Percentiles rank a stretch among this genome's conserved stretches.
These are phyloP conservation scores for Pseudochirops cupreus DNA, from an alignment of 2,797 vertebrate genomes.

Conservation along the genomic window DNA sequence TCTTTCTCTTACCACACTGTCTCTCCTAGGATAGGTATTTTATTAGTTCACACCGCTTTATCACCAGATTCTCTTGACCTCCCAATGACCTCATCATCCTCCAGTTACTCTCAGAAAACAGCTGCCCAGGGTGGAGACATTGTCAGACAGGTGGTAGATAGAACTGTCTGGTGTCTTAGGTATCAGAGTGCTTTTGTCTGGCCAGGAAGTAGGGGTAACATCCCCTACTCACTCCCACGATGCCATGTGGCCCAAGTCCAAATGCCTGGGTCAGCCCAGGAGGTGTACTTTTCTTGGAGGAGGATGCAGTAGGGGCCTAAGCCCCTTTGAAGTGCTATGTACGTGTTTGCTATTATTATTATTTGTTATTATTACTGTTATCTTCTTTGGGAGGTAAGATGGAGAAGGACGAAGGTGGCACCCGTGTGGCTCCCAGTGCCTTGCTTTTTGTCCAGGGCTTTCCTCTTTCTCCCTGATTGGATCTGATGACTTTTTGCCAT, in stretches of 20 bases:
- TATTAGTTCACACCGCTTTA: not conserved
- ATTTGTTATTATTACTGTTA: not conserved
- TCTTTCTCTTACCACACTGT: not conserved
- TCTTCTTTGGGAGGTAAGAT: not conserved
- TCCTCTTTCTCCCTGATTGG: not conserved
- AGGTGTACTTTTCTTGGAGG: not conserved
- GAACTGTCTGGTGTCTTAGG: not conserved
- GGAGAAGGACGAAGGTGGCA: not conserved
- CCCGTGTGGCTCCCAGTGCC: not conserved
- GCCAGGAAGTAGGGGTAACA: not conserved
- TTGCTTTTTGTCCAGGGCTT: not conserved
- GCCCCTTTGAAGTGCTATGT: not conserved
- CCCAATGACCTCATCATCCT: slow-evolving; percentile 49
- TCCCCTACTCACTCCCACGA: too few relatives aligned
- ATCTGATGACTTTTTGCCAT: not conserved
- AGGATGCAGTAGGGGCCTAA: not conserved
- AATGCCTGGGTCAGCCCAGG: not conserved
- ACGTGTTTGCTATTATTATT: not conserved
- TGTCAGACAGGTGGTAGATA: not conserved
- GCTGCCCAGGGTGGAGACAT: not conserved
- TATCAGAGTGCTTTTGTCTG: not conserved
- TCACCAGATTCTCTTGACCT: slow-evolving; percentile 35
- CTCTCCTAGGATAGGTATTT: not conserved
- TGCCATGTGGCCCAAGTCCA: not conserved
- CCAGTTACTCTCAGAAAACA: slow-evolving; percentile 50